Evolutionary conservation across 2,113 vertebrate genomes (phyloP).

Genomic region (Charina bottae): DNA sequence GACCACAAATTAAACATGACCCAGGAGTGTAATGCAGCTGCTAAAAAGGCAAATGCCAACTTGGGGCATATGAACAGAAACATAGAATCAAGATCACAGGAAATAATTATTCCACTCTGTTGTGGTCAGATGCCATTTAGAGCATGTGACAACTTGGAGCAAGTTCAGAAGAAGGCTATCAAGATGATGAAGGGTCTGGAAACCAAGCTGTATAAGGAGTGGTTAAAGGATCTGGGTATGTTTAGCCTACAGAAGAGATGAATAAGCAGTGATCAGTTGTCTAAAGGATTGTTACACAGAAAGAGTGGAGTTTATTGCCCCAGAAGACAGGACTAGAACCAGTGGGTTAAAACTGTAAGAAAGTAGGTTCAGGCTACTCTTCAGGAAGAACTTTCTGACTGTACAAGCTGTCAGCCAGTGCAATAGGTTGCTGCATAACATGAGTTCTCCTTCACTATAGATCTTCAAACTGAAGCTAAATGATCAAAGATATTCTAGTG

Average conservation of each 20-base stretch:
- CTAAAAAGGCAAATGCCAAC: neutral
- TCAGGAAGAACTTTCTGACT: neutral
- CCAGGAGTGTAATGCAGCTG: neutral
- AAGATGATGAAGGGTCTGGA: neutral
- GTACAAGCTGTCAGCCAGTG: neutral
- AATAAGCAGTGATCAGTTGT: neutral
- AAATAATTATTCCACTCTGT: neutral
- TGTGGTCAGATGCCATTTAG: neutral
- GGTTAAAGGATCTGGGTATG: neutral
- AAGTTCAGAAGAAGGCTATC: neutral
- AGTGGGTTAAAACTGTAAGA: neutral
- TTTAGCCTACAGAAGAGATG: neutral
- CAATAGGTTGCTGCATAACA: neutral
- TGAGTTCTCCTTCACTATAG: neutral
- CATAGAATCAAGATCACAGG: neutral
- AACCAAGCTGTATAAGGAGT: neutral
- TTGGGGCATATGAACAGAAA: neutral
- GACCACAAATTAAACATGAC: neutral
- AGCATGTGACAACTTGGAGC: neutral
- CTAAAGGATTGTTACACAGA: neutral
- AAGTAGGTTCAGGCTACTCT: neutral
- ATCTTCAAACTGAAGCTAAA: neutral
- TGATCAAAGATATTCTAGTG: neutral
- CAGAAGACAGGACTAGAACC: neutral
- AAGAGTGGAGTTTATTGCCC: neutral